Evolutionary conservation across 2,113 vertebrate species (phyloP), one percentile per base, ranked within the genome.

Genomic region (Microtus richardsoni): DNA sequence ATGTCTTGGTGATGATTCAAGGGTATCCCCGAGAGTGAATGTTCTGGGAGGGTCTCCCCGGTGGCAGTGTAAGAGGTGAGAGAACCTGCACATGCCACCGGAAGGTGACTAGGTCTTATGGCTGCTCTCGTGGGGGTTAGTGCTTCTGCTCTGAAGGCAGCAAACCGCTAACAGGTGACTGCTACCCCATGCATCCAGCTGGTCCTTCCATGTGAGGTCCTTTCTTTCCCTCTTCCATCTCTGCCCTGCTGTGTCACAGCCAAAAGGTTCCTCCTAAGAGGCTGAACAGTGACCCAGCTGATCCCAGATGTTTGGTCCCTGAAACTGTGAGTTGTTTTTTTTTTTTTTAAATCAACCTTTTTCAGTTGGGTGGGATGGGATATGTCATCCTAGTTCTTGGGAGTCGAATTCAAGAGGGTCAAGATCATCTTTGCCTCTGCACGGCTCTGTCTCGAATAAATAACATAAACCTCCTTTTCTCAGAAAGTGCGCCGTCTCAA

Each of bases 171-270:
- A n/a, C n/a, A 73, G 30, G 68, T 4, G 2, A 41, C 26, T 44
- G n/a, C 54, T 17, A 28, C n/a, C n/a, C 54, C 6, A 3, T 0
- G 7, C 14, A 26, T 39, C 24, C 1, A n/a, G 22, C 3, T 1
- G 36, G 49, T 11, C 54, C 66, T 24, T 54, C 47, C 66, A 39
- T 7, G 2, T 28, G 3, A 11, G 7, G 52, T 13, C 19, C 4
- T 58, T 58, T 58, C 54, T 21, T 58, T 14, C 17, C 36, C n/a
- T 41, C 21, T 52, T 11, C 36, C 2, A 0, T 58, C 47, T 52
- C 86, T 6, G 24, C 68, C n/a, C 13, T 30, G 68, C 36, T 19
- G 16, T 39, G 24, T 54, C 68, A 19, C 47, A 54, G 36, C 68
- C 36, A 88, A 52, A 52, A 13, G 36, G 30, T n/a, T 17, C 86